Base-by-base conservation (phyloP, 2,113 vertebrate genomes). In the Malurus melanocephalus region DNA sequence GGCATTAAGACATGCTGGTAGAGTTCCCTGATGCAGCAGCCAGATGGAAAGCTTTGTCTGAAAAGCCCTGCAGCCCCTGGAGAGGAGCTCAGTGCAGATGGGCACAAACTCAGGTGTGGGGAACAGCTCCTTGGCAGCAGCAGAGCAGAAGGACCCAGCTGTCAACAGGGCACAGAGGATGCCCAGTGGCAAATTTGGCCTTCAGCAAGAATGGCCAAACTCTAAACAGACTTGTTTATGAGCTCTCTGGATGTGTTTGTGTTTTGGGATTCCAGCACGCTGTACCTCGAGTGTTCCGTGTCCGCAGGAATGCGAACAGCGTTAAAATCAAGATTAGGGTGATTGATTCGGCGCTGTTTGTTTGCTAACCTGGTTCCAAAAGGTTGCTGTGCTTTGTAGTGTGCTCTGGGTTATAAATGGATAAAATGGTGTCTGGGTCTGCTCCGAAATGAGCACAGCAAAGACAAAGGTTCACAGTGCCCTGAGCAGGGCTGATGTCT, bases 271-370 rank as follows among this genome's bases (percentile, higher is more conserved):
- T 87, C 86, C 78, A 79, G 46, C 51, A 51, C 1, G 0, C 59
- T 84, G 55, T 79, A 81, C 45, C 62, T 88, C 0, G 0, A 73
- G 86, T 78, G 79, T 72, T 93, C 43, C 1, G 2, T 1, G 1
- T 92, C 94, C 43, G 0, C 93, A 95, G 88, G 83, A 92, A 93
- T 90, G 92, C 28, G 62, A 81, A 62, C 82, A 81, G 85, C 66
- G 23, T 45, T 72, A n/a, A 91, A 93, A 84, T 86, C 74, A 86
- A 93, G 88, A 91, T 90, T 53, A 86, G 66, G 28, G 35, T 62
- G 84, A 81, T 40, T 76, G 74, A 86, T 89, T 59, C 0, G 5
- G 17, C 22, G 40, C n/a, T 91, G 65, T 87, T 93, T 89, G 76
- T 82, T 94, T 92, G 85, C 82, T 60, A 55, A 84, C 45, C 27